Conservation (phyloP, 1,140 invertebrate species). For the Caenorhabditis tropicalis region DNA sequence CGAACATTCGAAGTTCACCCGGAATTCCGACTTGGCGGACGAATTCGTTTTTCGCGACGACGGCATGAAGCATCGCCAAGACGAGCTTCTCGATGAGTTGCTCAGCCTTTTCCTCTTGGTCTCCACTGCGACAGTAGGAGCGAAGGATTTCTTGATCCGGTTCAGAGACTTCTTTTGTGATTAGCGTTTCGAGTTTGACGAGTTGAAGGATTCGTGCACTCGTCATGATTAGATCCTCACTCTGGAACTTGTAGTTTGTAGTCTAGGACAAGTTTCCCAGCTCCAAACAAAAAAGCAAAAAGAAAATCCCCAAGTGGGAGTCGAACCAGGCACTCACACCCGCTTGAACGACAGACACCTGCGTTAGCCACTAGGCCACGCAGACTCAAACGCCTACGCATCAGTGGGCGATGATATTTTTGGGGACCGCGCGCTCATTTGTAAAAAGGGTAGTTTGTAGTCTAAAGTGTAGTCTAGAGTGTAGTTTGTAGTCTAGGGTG, state of each 20-base stretch:
- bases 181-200: not conserved
- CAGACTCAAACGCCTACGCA: too few species aligned
- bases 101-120: slow-evolving; percentile 22
- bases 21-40: not conserved
- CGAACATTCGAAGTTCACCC: slow-evolving; percentile 2
- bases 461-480: too few species aligned
- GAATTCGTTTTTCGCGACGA: not conserved
- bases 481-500: too few species aligned
- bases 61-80: not conserved
- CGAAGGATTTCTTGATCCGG: slow-evolving; percentile 2
- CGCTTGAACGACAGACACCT: too few species aligned
- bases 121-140: slow-evolving; percentile 15
- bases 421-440: too few species aligned
- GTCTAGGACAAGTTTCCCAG: too few species aligned
- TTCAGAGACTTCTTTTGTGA: slow-evolving; percentile 1
- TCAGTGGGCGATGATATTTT: too few species aligned
- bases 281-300: not conserved
- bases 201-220: slow-evolving; percentile 14
- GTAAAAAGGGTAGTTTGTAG: too few species aligned
- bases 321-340: too few species aligned
- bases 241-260: too few species aligned
- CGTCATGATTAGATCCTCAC: not conserved
- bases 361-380: too few species aligned
- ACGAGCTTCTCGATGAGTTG: not conserved
- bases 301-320: too few species aligned